Percentiles rank a stretch among this genome's conserved stretches.
phyloP scores from a whole-genome alignment of 2,888 invertebrate species.

The Plebejus argus region DNA sequence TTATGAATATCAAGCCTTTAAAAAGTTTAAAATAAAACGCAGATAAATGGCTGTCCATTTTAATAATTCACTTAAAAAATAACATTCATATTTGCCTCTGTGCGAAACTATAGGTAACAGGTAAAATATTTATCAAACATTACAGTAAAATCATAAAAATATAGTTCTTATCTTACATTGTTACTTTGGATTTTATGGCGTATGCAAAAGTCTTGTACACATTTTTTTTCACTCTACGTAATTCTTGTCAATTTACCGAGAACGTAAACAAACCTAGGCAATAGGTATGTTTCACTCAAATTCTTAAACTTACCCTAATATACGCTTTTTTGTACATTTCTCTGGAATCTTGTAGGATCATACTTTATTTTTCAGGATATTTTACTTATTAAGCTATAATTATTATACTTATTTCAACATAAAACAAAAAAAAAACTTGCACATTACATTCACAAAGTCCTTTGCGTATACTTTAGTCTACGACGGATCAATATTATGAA shows the following conservation, averaged over 20 bases:
- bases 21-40: background rate
- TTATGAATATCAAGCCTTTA: background rate
- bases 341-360: no score
- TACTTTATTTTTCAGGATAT: no score
- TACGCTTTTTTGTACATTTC: no score
- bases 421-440: no score
- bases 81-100: constrained; percentile 8
- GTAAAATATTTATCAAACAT: constrained; percentile 13
- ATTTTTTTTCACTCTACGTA: background rate
- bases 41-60: background rate
- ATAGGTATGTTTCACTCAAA: no score
- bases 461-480: background rate
- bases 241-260: background rate
- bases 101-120: background rate
- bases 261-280: background rate
- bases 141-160: background rate
- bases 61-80: constrained; percentile 17
- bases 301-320: no score
- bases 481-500: background rate
- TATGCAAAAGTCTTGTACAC: background rate
- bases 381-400: no score
- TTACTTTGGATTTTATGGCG: background rate
- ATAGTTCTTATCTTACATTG: constrained; percentile 6
- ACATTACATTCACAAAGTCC: background rate
- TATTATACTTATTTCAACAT: no score